A percentile compares a stretch with the other conserved stretches of the same genome.
These are phyloP conservation scores for Pristionchus exspectatus DNA, from an alignment of 2,888 invertebrate genomes.

Conservation along the genomic window DNA sequence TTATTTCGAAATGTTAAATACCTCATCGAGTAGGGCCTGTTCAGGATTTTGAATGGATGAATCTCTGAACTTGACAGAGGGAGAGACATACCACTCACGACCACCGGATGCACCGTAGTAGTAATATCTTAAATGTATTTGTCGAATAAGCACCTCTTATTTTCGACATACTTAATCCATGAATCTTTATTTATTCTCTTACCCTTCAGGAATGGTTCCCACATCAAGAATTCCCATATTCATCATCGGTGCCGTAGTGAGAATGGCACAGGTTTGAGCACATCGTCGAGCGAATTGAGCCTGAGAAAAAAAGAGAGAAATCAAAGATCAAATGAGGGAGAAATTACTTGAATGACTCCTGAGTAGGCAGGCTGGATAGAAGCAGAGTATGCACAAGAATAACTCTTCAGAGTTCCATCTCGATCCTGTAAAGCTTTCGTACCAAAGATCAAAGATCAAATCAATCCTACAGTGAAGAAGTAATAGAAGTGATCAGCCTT, in stretches of 20 bases:
- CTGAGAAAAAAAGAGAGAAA: conserved; percentile 57
- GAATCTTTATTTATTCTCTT: neutral
- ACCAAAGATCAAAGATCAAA: neutral
- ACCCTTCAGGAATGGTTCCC: conserved; percentile 71
- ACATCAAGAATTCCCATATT: conserved; percentile 76
- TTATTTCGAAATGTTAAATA: neutral
- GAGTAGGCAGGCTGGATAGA: conserved; percentile 78
- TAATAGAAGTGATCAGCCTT: conserved; percentile 78
- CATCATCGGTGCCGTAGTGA: conserved; percentile 78
- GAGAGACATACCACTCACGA: conserved; percentile 78
- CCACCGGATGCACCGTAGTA: conserved; percentile 79
- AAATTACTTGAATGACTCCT: conserved; percentile 77
- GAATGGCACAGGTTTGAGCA: conserved; percentile 78
- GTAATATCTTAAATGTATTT: conserved; percentile 69
- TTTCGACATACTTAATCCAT: neutral
- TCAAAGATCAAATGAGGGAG: neutral
- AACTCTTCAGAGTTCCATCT: conserved; percentile 78
- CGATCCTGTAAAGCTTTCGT: conserved; percentile 52
- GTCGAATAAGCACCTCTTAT: neutral
- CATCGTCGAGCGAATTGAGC: conserved; percentile 78
- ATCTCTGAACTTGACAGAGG: conserved; percentile 78
- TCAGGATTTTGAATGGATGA: conserved; percentile 71
- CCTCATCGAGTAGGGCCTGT: conserved; percentile 71
- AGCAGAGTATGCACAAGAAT: conserved; percentile 78
- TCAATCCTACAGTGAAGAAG: conserved; percentile 75